A percentile compares a stretch with the other conserved stretches of the same genome.
phyloP scores from a whole-genome alignment of 2,113 vertebrate species.

The Gnathonemus echidnorhynchus region DNA sequence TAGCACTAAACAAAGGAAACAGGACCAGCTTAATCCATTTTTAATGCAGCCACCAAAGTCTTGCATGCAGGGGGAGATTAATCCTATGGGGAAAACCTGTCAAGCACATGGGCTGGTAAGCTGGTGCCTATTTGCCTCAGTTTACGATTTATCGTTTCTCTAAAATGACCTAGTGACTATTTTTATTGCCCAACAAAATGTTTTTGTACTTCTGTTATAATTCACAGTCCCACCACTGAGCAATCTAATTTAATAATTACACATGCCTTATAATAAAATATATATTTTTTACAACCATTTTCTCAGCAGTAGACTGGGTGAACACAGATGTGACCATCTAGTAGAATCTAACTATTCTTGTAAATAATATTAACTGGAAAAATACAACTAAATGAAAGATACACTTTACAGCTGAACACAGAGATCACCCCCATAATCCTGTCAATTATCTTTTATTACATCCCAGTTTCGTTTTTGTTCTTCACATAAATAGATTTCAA shows the following conservation, averaged over 20 bases:
- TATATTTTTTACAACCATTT: background rate
- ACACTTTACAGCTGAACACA: background rate
- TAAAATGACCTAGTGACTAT: background rate
- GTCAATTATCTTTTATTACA: conserved; percentile 26
- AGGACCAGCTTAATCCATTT: conserved; percentile 9
- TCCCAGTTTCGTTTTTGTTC: conserved; percentile 16
- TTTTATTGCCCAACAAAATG: background rate
- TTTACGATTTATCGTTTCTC: background rate
- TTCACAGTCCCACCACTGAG: background rate
- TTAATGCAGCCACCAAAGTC: conserved; percentile 10
- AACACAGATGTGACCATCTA: background rate
- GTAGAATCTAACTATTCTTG: background rate
- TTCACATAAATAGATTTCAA: conserved; percentile 22
- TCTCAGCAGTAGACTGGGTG: background rate
- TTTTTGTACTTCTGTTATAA: background rate
- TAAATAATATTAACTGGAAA: background rate
- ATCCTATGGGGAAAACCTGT: conserved; percentile 18
- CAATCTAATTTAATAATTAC: background rate
- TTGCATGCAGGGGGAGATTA: conserved; percentile 17
- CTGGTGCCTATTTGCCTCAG: background rate
- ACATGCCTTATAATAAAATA: background rate
- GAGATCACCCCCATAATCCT: conserved; percentile 10
- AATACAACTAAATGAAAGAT: background rate
- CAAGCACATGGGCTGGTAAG: background rate
- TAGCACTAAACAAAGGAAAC: conserved; percentile 11